A percentile compares a stretch with the other conserved stretches of the same genome.
phyloP scores from a whole-genome alignment of 2,888 invertebrate genomes.

The Athalia circularis region DNA sequence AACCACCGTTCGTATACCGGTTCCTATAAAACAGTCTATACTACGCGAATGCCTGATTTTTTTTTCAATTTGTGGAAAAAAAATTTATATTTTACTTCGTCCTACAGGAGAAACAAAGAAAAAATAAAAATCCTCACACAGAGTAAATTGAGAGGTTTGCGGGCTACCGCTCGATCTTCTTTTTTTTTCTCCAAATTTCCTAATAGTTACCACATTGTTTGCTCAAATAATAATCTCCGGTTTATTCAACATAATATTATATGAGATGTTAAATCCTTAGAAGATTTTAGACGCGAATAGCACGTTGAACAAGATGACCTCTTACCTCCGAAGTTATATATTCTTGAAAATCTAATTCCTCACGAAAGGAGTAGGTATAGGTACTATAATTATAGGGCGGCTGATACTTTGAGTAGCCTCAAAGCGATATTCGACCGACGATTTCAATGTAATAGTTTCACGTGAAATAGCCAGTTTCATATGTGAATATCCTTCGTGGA shows the following conservation, averaged over 20 bases:
- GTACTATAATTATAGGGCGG: constrained; percentile 35
- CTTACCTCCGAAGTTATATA: constrained; percentile 1
- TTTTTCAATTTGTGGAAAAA: too few species aligned
- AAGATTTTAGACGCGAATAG: background rate
- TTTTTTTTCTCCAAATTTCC: background rate
- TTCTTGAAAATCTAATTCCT: constrained; percentile 28
- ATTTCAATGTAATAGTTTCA: constrained; percentile 36
- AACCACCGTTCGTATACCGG: constrained; percentile 10
- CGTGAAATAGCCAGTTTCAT: background rate
- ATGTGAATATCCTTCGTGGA: too few species aligned
- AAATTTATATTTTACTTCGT: too few species aligned
- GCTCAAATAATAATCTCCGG: constrained; percentile 15
- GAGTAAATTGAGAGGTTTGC: constrained; percentile 1
- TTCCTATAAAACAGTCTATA: background rate
- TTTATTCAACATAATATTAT: background rate
- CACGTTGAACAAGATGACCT: constrained; percentile 1
- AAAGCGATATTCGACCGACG: constrained; percentile 15
- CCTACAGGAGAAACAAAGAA: background rate
- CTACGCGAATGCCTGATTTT: too few species aligned
- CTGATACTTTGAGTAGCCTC: constrained; percentile 7
- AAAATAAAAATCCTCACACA: background rate
- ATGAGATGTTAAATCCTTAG: background rate
- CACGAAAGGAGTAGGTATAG: constrained; percentile 5
- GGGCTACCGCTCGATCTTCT: background rate
- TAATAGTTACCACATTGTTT: constrained; percentile 15